Base-by-base conservation (phyloP, 2,113 vertebrate genomes). In the Tragelaphus strepsiceros region DNA sequence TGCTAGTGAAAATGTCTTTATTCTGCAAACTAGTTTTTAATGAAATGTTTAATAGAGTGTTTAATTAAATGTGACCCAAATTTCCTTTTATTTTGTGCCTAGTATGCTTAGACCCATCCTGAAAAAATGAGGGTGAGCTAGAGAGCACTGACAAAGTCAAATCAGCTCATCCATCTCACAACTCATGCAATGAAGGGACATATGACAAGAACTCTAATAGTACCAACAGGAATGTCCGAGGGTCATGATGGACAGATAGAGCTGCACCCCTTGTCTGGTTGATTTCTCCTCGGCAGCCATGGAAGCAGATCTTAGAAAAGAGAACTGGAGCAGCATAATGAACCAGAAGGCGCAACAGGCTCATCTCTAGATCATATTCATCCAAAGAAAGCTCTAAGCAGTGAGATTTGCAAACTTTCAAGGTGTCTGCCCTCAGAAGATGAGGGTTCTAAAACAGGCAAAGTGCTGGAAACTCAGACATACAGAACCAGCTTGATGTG, bases 381-480 rank as follows among this genome's bases (percentile, higher is more conserved):
- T 49, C 15, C 61, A 88, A 26, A 46, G 30, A 91, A 54, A 26
- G 2, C 6, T 51, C 49, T 49, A 7, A 64, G 10, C 15, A 59
- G 5, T 4, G n/a, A 88, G n/a, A 62, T 54, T 77, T 64, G 15
- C 10, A 6, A 7, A 51, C 17, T 67, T 74, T 81, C 15, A 4
- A 81, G 22, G 15, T 24, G 4, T 14, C 35, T 3, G 32, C 0
- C 2, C 2, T 39, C n/a, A 35, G 32, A 28, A 43, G 13, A 35
- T 5, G 16, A 58, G 24, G 3, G 19, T 7, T 21, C 8, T n/a
- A 62, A 21, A n/a, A 7, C 12, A 26, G 0, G 0, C 11, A 39
- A 80, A 39, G 54, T 26, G 6, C 16, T 30, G 30, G 67, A 81
- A 61, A 62, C 35, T 2, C 21, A 7, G 12, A 2, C 8, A 1